Percentiles rank a stretch among this genome's conserved stretches.
These are phyloP conservation scores for Microctonus hyperodae DNA, from an alignment of 2,888 invertebrate species.

Conservation along the genomic window DNA sequence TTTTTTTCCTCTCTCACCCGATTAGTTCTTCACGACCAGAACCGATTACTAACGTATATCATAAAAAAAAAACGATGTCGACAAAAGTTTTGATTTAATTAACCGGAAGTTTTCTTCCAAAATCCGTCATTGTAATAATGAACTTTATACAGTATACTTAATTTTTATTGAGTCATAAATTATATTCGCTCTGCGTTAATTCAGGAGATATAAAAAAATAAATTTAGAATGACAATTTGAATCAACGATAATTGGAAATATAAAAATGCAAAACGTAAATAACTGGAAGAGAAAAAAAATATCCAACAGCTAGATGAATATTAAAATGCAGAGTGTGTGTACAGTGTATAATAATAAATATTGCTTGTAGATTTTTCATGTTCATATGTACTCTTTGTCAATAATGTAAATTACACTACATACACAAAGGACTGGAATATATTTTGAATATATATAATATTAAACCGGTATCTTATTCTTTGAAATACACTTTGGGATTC, in stretches of 20 bases:
- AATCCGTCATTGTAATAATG: not conserved
- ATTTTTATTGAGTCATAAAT: not conserved
- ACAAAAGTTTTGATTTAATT: not conserved
- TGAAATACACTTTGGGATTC: not conserved
- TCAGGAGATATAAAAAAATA: not conserved
- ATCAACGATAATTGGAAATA: not conserved
- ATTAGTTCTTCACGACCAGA: not conserved
- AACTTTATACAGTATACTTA: too few species aligned
- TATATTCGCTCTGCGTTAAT: not conserved
- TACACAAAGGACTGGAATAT: not conserved
- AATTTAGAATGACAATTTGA: too few species aligned
- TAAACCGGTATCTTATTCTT: not conserved
- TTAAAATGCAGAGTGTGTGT: too few species aligned
- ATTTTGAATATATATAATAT: not conserved
- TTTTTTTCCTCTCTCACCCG: not conserved
- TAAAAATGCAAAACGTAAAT: too few species aligned
- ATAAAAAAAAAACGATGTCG: too few species aligned
- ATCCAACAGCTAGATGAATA: too few species aligned
- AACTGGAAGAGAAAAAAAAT: too few species aligned
- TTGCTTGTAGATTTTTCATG: too few species aligned
- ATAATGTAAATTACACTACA: not conserved
- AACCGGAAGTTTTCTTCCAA: not conserved
- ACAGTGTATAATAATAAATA: too few species aligned
- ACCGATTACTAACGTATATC: not conserved
- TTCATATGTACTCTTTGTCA: not conserved